Conservation (phyloP, 2,113 vertebrate species). For the Varanus salvator region DNA sequence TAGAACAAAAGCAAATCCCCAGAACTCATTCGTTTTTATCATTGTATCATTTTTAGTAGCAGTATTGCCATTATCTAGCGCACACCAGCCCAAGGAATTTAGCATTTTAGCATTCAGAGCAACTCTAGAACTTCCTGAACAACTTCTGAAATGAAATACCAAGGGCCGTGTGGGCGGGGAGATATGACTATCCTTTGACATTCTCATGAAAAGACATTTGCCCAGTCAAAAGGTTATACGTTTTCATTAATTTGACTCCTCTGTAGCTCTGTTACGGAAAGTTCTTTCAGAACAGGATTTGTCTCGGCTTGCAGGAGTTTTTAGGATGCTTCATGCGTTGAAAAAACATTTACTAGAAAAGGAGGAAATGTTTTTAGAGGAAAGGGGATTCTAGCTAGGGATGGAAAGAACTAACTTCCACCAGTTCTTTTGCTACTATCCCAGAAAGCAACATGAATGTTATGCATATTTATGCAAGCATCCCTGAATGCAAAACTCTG, state of each 20-base stretch:
- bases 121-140: not conserved
- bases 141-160: not conserved
- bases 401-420: no score
- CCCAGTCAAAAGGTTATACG: not conserved
- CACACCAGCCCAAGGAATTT: not conserved
- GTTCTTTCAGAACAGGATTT: not conserved
- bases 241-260: not conserved
- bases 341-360: conserved; percentile 11
- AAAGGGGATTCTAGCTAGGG: not conserved
- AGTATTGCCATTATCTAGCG: no score
- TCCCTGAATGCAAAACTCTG: not conserved
- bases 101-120: not conserved
- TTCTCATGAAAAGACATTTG: not conserved
- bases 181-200: no score
- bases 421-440: no score
- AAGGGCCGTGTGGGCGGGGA: no score
- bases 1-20: not conserved
- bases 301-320: conserved; percentile 32
- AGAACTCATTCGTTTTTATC: no score
- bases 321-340: conserved; percentile 8
- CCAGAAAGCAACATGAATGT: no score
- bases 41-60: no score
- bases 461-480: no score
- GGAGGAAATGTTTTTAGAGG: not conserved
- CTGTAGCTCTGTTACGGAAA: not conserved